Evolutionary conservation across 2,113 vertebrate genomes (phyloP), one percentile per base, ranked within the genome.

Genomic region (Noctilio leporinus): DNA sequence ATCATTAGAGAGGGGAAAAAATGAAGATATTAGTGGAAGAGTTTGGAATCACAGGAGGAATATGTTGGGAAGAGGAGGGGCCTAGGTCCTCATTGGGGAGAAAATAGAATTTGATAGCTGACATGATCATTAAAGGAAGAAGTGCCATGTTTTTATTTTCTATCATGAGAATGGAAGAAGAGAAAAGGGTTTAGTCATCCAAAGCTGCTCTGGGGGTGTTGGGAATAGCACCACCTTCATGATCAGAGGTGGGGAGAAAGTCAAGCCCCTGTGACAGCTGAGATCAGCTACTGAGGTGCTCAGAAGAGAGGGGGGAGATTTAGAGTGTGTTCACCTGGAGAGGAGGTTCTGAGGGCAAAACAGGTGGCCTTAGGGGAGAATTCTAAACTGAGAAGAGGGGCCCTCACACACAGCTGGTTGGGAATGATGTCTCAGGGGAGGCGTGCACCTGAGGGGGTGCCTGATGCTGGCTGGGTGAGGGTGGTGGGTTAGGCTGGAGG

Each of bases 401-500:
- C 49, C 28, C 7, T 11, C 77, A 38, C 35, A 43, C 26, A 59
- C 28, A 70, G n/a, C 33, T 3, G 17, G 7, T 10, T 45, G 9
- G 38, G 65, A 15, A 7, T 45, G 73, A 16, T 10, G 2, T 55
- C 28, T 3, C 26, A 38, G 30, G 72, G 22, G 20, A 57, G 38
- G 7, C 1, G 1, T 55, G 2, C 24, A 28, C 59, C 1, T 24
- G 15, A 53, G 59, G 7, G 3, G 30, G 0, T 33, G 30, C 59
- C 49, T 28, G 26, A 43, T 16, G 49, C 73, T 33, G 33, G 73
- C 26, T 3, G 10, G 38, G 47, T 26, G 14, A 11, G 20, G 55
- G 16, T 5, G 22, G 47, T 38, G 28, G 19, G 9, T 26, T 57
- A 30, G 19, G 51, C 69, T 59, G 2, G 5, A 16, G 38, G 49